These are phyloP conservation scores for Taurulus bubalis DNA, from an alignment of 2,113 vertebrate genomes.

Conservation along the genomic window DNA sequence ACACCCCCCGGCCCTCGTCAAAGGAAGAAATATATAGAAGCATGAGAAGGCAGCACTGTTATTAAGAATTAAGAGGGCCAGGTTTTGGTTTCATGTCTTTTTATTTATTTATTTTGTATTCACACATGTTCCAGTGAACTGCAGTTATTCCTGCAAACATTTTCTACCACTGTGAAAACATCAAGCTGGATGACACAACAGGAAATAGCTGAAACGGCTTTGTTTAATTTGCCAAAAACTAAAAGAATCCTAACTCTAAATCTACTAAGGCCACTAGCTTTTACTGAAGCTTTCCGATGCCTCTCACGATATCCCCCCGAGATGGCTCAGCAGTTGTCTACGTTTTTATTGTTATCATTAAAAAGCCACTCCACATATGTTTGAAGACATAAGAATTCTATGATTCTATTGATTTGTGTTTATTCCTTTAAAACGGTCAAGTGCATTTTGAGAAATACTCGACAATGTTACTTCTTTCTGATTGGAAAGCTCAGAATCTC, in stretches of 20 bases:
- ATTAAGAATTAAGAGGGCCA: slow-evolving; percentile 58
- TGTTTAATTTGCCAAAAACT: not conserved
- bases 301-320: not conserved
- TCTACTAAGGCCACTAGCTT: not conserved
- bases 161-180: not conserved
- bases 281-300: not conserved
- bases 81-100: slow-evolving; percentile 49
- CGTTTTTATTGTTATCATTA: not conserved
- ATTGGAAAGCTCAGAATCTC: not conserved
- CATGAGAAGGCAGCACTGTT: slow-evolving; percentile 60
- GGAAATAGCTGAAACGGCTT: not conserved
- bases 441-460: not conserved
- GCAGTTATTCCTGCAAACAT: not conserved
- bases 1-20: slow-evolving; percentile 44
- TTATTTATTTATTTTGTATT: slow-evolving; percentile 31
- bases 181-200: not conserved
- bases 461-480: not conserved
- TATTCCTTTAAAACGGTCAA: too few species aligned
- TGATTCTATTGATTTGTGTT: not conserved
- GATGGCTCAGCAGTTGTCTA: not conserved
- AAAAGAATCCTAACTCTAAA: not conserved
- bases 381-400: not conserved
- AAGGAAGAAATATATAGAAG: slow-evolving; percentile 61
- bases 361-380: not conserved
- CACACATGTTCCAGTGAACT: slow-evolving; percentile 37